Evolutionary conservation across 2,113 vertebrate species (phyloP), one percentile per base, ranked within the genome.

Genomic region (Laticauda colubrina): DNA sequence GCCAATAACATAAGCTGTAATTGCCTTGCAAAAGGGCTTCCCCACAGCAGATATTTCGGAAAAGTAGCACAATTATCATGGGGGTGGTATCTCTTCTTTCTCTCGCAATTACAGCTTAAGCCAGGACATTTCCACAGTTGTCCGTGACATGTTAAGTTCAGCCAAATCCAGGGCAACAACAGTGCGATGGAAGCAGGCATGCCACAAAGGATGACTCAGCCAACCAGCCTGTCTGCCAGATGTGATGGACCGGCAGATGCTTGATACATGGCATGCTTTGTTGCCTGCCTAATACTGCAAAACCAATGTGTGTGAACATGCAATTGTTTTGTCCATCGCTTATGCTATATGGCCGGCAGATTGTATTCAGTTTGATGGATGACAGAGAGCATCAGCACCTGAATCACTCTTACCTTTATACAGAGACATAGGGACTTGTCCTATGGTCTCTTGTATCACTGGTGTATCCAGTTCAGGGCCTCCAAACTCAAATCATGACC

Each of bases 1-100:
- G 0, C 81, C 61, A 55, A 64, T 81, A 81, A 93, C 23, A 15
- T 21, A 64, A 93, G 56, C 64, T 0, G 3, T 53, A 29, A 43
- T 69, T 0, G 10, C 5, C 3, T 2, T 3, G 0, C 15, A 29
- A 1, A 0, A 39, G 18, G 24, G 0, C 48, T 53, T 51, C 88
- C 81, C 89, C 23, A 5, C 5, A 18, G 69, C 34, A 2, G 20
- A 0, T 7, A 0, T 7, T 0, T 9, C 3, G 59, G 69, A 29
- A 10, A 85, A 34, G 26, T 34, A 69, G 43, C 69, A 85, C 43
- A 57, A 48, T 92, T 26, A 89, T 59, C 54, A 57, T 89, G 53
- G 48, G 9, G 39, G 45, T n/a, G 9, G 34, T 59, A 56, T 92
- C 29, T n/a, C 55, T 29, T 59, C 0, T 12, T 64, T 4, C 0